Evolutionary conservation across 2,888 invertebrate species (phyloP).

Genomic region (Bombylius major): DNA sequence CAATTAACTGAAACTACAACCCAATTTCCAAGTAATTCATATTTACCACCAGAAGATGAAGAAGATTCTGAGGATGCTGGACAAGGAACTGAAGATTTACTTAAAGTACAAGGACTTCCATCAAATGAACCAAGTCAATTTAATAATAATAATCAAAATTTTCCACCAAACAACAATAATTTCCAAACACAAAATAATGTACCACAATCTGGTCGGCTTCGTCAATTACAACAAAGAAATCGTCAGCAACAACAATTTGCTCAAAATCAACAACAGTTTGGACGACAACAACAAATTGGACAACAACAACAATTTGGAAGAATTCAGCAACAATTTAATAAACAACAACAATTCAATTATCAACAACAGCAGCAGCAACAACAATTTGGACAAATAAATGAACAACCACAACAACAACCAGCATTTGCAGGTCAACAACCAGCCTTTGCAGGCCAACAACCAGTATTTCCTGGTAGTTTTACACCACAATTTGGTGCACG

Average conservation of each 20-base stretch:
- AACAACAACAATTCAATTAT: not conserved
- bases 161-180: conserved; percentile 1
- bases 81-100: conserved; percentile 6
- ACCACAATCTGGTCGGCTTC: not conserved
- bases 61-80: conserved; percentile 3
- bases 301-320: conserved; percentile 3
- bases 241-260: conserved; percentile 4
- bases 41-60: conserved; percentile 19
- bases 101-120: conserved; percentile 17
- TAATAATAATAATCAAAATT: not conserved
- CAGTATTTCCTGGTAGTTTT: not conserved
- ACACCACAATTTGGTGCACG: not conserved
- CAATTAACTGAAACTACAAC: conserved; percentile 17
- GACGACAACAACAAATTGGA: conserved; percentile 6
- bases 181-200: not conserved
- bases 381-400: conserved; percentile 2
- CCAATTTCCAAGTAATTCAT: conserved; percentile 17
- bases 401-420: conserved; percentile 3
- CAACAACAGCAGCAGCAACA: conserved; percentile 3
- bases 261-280: conserved; percentile 1
- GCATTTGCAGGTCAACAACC: not conserved
- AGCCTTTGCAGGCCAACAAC: conserved; percentile 1
- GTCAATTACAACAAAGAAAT: not conserved
- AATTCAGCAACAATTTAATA: not conserved
- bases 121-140: conserved; percentile 4